phyloP scores from a whole-genome alignment of 2,888 invertebrate genomes.

The Eristalis arbustorum region DNA sequence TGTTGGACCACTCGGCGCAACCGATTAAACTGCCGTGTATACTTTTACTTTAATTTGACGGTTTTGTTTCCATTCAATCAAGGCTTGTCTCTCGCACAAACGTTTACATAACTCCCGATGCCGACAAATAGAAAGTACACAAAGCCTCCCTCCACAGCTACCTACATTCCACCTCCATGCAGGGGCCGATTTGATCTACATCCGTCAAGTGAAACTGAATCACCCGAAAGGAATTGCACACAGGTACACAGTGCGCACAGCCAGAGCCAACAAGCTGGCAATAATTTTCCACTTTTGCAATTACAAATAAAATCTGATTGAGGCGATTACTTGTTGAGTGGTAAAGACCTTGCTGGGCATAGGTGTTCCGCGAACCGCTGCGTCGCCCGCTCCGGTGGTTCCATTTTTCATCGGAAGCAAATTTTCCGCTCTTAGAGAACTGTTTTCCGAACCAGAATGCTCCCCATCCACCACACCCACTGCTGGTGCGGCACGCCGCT shows the following conservation, averaged over 20 bases:
- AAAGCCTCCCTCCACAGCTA: background rate
- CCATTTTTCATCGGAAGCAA: background rate
- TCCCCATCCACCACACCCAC: background rate
- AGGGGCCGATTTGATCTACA: constrained; percentile 30
- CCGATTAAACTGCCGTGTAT: background rate
- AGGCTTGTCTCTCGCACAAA: constrained; percentile 16
- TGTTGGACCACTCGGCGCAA: background rate
- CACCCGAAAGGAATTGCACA: constrained; percentile 52
- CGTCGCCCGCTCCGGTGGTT: background rate
- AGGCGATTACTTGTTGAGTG: constrained; percentile 38
- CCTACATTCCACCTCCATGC: constrained; percentile 2
- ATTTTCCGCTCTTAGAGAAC: constrained; percentile 58
- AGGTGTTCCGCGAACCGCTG: constrained; percentile 13
- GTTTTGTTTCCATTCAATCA: background rate
- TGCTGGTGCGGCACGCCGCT: background rate
- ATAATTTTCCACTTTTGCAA: constrained; percentile 55
- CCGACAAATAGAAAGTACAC: constrained; percentile 27
- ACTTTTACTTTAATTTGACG: constrained; percentile 22
- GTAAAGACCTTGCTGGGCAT: constrained; percentile 48
- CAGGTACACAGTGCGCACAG: too few relatives aligned
- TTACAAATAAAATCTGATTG: constrained; percentile 49
- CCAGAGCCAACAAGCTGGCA: background rate
- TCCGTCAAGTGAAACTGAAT: constrained; percentile 58
- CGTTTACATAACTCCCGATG: constrained; percentile 22
- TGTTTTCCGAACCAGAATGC: constrained; percentile 40